phyloP scores from a whole-genome alignment of 2,888 invertebrate species.

The Apodemia zela region DNA sequence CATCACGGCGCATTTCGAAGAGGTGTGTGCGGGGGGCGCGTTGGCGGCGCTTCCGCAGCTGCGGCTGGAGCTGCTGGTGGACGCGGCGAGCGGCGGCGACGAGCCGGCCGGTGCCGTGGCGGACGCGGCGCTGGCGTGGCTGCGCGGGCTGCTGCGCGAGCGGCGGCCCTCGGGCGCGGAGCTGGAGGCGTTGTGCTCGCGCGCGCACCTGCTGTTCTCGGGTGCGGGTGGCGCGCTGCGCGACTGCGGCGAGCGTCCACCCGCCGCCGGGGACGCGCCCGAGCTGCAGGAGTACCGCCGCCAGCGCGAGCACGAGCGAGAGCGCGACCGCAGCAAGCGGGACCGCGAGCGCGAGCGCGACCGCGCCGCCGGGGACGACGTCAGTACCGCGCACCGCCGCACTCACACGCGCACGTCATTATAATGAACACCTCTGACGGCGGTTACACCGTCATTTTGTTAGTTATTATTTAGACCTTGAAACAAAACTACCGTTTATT shows the following conservation, averaged over 20 bases:
- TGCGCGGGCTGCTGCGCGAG: conserved; percentile 42
- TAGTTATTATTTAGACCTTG: no score
- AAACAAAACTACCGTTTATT: no score
- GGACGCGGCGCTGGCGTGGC: conserved; percentile 83
- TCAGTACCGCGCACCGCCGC: background rate
- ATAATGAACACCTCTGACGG: no score
- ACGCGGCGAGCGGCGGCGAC: conserved; percentile 84
- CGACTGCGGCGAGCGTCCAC: conserved; percentile 88
- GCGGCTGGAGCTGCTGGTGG: conserved; percentile 87
- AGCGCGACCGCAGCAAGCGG: conserved; percentile 31
- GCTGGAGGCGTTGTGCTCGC: conserved; percentile 76
- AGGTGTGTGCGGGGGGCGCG: conserved; percentile 82
- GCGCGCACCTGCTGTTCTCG: conserved; percentile 88
- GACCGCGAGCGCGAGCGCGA: conserved; percentile 70
- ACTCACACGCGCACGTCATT: no score
- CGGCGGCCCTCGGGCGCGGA: conserved; percentile 22
- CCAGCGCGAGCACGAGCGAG: conserved; percentile 35
- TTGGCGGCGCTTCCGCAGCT: conserved; percentile 84
- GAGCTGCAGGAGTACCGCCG: conserved; percentile 89
- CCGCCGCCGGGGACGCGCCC: conserved; percentile 84
- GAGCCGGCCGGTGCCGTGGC: conserved; percentile 80
- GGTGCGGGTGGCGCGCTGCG: conserved; percentile 87
- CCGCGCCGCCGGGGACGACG: conserved; percentile 54
- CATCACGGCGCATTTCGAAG: conserved; percentile 85
- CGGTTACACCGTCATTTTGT: no score